Evolutionary conservation across 2,113 vertebrate genomes (phyloP).

Genomic region (Noctilio leporinus): DNA sequence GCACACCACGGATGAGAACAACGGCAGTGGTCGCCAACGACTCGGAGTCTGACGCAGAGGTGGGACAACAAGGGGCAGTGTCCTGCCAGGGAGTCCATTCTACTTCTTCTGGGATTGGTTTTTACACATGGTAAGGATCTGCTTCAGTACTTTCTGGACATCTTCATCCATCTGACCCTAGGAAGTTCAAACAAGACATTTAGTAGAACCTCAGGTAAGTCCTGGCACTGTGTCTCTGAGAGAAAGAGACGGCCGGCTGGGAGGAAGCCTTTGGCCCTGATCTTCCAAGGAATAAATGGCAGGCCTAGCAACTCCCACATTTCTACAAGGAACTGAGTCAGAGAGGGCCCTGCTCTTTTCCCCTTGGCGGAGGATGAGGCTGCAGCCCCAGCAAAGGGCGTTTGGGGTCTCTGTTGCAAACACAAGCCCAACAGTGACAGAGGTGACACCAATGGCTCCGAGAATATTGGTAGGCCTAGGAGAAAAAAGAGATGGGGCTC

Average conservation of each 20-base stretch:
- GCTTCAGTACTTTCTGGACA: conserved; percentile 96
- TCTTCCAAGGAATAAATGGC: neutral
- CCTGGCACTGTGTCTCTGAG: neutral
- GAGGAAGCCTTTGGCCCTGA: neutral
- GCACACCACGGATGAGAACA: conserved; percentile 43
- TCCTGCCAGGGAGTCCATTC: conserved; percentile 47
- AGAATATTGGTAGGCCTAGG: neutral
- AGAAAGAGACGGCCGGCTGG: neutral
- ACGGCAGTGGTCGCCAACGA: conserved; percentile 56
- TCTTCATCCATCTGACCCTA: conserved; percentile 99
- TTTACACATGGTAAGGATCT: conserved; percentile 98
- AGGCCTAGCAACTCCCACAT: neutral
- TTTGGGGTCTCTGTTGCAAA: neutral
- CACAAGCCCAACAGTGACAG: neutral
- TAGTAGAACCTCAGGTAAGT: neutral
- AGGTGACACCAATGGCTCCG: no score
- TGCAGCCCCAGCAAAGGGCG: neutral
- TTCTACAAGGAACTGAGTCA: neutral
- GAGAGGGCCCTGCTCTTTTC: neutral
- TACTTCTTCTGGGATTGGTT: conserved; percentile 91
- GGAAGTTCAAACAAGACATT: conserved; percentile 23
- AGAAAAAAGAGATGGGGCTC: neutral
- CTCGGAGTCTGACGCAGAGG: conserved; percentile 66
- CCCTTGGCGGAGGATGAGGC: neutral
- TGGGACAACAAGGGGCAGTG: conserved; percentile 60